Evolutionary conservation across 2,888 invertebrate genomes (phyloP).

Genomic region (Caenorhabditis uteleia): DNA sequence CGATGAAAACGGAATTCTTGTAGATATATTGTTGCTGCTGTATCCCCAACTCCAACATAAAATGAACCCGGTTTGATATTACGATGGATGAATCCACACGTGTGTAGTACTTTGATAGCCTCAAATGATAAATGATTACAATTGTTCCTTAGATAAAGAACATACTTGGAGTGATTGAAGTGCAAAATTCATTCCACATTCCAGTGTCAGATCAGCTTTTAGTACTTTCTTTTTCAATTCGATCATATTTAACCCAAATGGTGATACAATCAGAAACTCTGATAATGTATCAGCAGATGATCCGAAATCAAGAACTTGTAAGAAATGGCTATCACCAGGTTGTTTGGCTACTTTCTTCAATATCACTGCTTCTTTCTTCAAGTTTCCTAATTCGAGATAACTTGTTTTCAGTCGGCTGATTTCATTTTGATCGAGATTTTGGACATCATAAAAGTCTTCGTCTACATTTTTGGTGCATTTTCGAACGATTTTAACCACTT

Average conservation of each 20-base stretch:
- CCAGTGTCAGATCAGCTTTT: background rate
- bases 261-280: slow-evolving; percentile 1
- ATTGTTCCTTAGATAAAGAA: too few relatives aligned
- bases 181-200: slow-evolving; percentile 1
- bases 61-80: slow-evolving; percentile 4
- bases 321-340: background rate
- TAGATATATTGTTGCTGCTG: background rate
- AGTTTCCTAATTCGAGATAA: background rate
- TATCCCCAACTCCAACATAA: slow-evolving; percentile 1
- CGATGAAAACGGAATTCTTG: slow-evolving; percentile 6
- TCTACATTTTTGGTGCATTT: background rate
- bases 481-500: background rate
- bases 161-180: background rate
- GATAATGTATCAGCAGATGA: background rate
- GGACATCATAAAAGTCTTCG: background rate
- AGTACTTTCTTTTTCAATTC: background rate
- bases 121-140: too few relatives aligned
- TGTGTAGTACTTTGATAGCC: slow-evolving; percentile 8
- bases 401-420: background rate
- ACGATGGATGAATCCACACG: slow-evolving; percentile 3
- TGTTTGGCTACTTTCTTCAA: slow-evolving; percentile 2
- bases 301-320: background rate
- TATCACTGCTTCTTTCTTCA: slow-evolving; percentile 3
- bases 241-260: background rate
- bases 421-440: background rate